Evolutionary conservation across 2,888 invertebrate genomes (phyloP).

Genomic region (Pterostichus madidus): DNA sequence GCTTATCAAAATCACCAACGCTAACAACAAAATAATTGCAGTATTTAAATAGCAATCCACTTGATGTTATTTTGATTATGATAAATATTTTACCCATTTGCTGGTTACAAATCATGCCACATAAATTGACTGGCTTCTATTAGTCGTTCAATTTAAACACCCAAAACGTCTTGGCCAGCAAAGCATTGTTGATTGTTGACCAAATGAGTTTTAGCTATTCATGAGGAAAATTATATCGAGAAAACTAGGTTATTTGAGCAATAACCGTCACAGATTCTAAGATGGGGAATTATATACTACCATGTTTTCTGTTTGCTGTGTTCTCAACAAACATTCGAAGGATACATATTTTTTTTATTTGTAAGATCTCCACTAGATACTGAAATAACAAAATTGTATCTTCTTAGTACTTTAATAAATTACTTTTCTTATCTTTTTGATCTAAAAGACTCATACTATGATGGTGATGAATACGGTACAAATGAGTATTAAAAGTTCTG

Average conservation of each 20-base stretch:
- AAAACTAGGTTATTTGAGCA: conserved; percentile 60
- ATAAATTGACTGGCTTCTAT: conserved; percentile 15
- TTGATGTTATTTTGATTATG: conserved; percentile 50
- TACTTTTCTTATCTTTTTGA: background rate
- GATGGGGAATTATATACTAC: conserved; percentile 28
- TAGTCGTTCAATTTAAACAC: conserved; percentile 33
- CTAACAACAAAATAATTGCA: conserved; percentile 46
- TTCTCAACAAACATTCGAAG: conserved; percentile 10
- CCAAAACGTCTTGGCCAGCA: background rate
- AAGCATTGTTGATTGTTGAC: conserved; percentile 17
- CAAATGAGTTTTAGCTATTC: conserved; percentile 50
- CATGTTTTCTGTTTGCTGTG: conserved; percentile 23
- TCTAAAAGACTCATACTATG: background rate
- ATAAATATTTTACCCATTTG: conserved; percentile 17
- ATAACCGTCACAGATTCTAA: conserved; percentile 36
- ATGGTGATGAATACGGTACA: too few species aligned
- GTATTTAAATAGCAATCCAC: conserved; percentile 42
- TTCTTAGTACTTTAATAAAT: background rate
- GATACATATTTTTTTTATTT: conserved; percentile 46
- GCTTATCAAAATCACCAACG: conserved; percentile 41
- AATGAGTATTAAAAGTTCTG: too few species aligned
- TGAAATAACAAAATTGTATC: conserved; percentile 14
- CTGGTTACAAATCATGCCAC: conserved; percentile 45
- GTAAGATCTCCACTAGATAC: conserved; percentile 11
- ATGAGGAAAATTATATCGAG: conserved; percentile 53